Evolutionary conservation across 2,888 invertebrate species (phyloP).

Genomic region (Dolichomitus sp.): DNA sequence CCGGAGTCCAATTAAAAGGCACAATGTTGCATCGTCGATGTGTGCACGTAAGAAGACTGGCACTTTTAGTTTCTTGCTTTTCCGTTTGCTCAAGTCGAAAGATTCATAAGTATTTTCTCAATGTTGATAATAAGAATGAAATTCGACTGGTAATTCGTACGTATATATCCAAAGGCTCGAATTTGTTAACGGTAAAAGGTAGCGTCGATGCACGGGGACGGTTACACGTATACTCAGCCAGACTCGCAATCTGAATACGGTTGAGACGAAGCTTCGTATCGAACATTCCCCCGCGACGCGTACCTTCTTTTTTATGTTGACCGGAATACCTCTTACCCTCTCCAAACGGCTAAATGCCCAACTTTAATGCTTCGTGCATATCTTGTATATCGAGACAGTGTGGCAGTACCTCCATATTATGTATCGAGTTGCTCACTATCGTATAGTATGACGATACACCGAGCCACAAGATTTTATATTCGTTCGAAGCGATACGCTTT

Average conservation of each 20-base stretch:
- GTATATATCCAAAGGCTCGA: too few relatives aligned
- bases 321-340: conserved; percentile 60
- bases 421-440: not conserved
- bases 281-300: conserved; percentile 43
- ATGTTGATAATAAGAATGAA: too few relatives aligned
- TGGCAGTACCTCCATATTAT: not conserved
- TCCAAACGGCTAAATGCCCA: conserved; percentile 32
- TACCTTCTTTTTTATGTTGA: conserved; percentile 63
- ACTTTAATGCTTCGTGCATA: conserved; percentile 31
- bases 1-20: conserved; percentile 65
- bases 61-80: conserved; percentile 10
- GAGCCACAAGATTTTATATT: not conserved
- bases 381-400: not conserved
- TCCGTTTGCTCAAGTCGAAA: not conserved
- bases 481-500: conserved; percentile 32
- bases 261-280: conserved; percentile 51
- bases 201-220: not conserved
- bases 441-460: too few relatives aligned
- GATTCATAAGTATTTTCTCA: too few relatives aligned
- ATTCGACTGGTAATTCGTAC: too few relatives aligned
- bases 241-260: conserved; percentile 38
- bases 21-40: conserved; percentile 34
- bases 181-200: not conserved
- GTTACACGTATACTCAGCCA: not conserved
- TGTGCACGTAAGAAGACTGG: too few relatives aligned